Evolutionary conservation across 2,888 invertebrate species (phyloP).

Genomic region (Phragmatobia fuliginosa): DNA sequence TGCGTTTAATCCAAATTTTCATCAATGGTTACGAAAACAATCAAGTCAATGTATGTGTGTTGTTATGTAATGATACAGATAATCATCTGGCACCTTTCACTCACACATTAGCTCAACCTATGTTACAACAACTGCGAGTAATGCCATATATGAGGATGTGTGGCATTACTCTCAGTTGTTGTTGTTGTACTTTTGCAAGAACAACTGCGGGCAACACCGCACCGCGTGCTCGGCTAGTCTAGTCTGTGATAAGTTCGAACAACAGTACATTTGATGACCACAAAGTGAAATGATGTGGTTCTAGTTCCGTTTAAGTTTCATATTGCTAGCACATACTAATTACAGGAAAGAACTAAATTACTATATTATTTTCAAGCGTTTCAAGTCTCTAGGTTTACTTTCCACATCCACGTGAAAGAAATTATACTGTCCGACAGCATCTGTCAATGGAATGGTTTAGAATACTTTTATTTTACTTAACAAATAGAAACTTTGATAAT

Average conservation of each 20-base stretch:
- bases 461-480: background rate
- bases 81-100: constrained; percentile 39
- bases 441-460: background rate
- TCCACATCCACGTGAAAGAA: constrained; percentile 4
- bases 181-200: no score
- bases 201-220: no score
- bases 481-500: background rate
- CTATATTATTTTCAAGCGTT: constrained; percentile 39
- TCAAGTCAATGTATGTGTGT: background rate
- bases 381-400: constrained; percentile 16
- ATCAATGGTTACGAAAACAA: background rate
- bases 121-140: no score
- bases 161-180: no score
- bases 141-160: no score
- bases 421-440: constrained; percentile 1
- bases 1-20: background rate
- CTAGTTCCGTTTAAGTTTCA: constrained; percentile 48
- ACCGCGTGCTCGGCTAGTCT: no score
- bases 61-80: constrained; percentile 19
- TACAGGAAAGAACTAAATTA: constrained; percentile 57
- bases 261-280: background rate
- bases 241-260: background rate
- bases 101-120: constrained; percentile 19
- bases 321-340: constrained; percentile 52
- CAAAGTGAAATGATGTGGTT: constrained; percentile 37